These are phyloP conservation scores for Pachypeltis micranthus DNA, from an alignment of 1,140 invertebrate species.

Conservation along the genomic window DNA sequence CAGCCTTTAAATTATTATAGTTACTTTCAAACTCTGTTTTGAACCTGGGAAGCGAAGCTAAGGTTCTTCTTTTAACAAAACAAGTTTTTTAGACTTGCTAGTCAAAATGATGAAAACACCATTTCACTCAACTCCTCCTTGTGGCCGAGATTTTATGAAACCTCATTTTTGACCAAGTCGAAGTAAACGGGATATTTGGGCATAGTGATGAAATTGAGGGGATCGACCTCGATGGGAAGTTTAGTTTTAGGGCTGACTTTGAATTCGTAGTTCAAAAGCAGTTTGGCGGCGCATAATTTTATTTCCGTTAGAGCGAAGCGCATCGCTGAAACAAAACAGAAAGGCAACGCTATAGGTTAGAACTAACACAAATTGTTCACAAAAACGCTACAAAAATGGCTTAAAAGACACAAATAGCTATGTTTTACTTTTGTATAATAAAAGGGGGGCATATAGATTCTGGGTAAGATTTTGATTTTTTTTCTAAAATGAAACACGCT, in stretches of 20 bases:
- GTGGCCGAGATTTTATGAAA: no score
- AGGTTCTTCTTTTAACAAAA: no score
- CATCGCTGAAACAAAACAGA: slow-evolving; percentile 1
- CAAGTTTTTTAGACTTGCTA: no score
- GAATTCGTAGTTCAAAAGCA: not conserved
- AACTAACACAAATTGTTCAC: no score
- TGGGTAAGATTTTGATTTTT: not conserved
- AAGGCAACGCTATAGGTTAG: not conserved
- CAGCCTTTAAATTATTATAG: no score
- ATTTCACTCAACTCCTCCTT: no score
- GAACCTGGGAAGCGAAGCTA: no score
- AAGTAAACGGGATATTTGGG: not conserved
- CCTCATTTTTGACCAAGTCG: not conserved
- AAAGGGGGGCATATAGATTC: not conserved
- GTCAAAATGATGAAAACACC: no score
- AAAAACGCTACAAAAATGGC: no score
- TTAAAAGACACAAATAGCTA: no score
- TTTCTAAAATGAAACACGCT: no score
- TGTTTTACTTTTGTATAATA: not conserved
- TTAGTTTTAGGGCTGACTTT: slow-evolving; percentile 1
- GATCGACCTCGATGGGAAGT: not conserved
- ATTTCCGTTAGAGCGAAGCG: slow-evolving; percentile 8
- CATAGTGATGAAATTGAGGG: not conserved
- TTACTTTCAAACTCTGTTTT: no score
- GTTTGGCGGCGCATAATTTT: not conserved